Evolutionary conservation across 2,888 invertebrate genomes (phyloP).

Genomic region (Chrysolina haemoptera): DNA sequence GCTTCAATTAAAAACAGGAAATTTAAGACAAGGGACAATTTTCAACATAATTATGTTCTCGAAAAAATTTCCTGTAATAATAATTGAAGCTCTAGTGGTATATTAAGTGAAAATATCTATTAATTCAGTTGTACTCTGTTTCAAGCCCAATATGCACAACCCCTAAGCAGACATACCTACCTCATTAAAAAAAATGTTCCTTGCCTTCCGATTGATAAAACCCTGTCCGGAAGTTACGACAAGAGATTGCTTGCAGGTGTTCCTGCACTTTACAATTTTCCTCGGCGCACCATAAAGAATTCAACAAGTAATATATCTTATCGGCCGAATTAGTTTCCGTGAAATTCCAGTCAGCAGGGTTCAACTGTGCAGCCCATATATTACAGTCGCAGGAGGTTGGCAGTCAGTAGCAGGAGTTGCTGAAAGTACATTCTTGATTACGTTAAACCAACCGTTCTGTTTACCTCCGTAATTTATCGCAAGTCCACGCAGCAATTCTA

Average conservation of each 20-base stretch:
- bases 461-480: constrained; percentile 42
- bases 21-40: too few relatives aligned
- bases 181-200: not conserved
- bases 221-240: constrained; percentile 12
- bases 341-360: constrained; percentile 23
- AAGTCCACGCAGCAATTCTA: not conserved
- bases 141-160: too few relatives aligned
- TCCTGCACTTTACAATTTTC: constrained; percentile 12
- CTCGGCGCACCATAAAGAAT: constrained; percentile 15
- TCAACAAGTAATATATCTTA: constrained; percentile 23
- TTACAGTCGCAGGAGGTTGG: constrained; percentile 30
- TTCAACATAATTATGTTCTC: too few relatives aligned
- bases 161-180: too few relatives aligned
- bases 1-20: too few relatives aligned
- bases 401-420: constrained; percentile 36
- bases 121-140: too few relatives aligned
- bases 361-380: constrained; percentile 23
- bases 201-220: not conserved
- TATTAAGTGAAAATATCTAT: too few relatives aligned
- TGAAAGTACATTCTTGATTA: constrained; percentile 36
- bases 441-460: constrained; percentile 46
- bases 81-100: too few relatives aligned
- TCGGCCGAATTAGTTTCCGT: constrained; percentile 20
- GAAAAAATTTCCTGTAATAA: too few relatives aligned
- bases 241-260: constrained; percentile 6